Conservation (phyloP, 2,888 invertebrate species). For the Drosophila pegasa region DNA sequence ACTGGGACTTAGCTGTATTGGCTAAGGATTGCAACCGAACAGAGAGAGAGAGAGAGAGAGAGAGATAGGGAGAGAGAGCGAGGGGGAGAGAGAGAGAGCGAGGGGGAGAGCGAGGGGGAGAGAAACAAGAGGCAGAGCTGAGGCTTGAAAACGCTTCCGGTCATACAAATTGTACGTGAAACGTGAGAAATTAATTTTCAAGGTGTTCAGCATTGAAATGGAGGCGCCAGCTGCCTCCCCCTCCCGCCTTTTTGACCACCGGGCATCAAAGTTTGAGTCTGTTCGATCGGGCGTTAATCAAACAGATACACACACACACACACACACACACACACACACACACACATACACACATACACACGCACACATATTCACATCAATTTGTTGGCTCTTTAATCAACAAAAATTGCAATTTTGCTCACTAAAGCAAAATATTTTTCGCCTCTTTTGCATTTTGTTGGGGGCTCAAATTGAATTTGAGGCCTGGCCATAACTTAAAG, state of each 20-base stretch:
- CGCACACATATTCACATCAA: not conserved
- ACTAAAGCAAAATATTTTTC: slow-evolving; percentile 6
- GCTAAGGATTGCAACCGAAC: slow-evolving; percentile 26
- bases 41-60: not conserved
- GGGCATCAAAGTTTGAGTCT: slow-evolving; percentile 19
- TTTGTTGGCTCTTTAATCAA: slow-evolving; percentile 7
- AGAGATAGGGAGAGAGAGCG: not conserved
- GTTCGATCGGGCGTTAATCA: slow-evolving; percentile 10
- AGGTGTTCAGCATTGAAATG: slow-evolving; percentile 47
- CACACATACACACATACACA: not conserved
- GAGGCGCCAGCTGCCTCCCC: not conserved
- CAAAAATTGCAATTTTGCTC: slow-evolving; percentile 11
- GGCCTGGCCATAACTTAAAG: not conserved
- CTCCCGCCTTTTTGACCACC: not conserved
- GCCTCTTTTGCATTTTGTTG: slow-evolving; percentile 4
- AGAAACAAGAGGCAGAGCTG: slow-evolving; percentile 6
- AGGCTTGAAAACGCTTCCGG: slow-evolving; percentile 69
- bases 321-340: slow-evolving; percentile 1
- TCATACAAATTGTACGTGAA: slow-evolving; percentile 72
- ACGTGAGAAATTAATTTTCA: slow-evolving; percentile 74
- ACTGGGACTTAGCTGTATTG: slow-evolving; percentile 13
- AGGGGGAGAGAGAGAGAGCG: not conserved
- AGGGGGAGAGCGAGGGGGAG: not conserved
- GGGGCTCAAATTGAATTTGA: not conserved
- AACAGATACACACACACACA: not conserved